These are phyloP conservation scores for Drosophila niveifrons DNA, from an alignment of 2,888 invertebrate species.

Conservation along the genomic window DNA sequence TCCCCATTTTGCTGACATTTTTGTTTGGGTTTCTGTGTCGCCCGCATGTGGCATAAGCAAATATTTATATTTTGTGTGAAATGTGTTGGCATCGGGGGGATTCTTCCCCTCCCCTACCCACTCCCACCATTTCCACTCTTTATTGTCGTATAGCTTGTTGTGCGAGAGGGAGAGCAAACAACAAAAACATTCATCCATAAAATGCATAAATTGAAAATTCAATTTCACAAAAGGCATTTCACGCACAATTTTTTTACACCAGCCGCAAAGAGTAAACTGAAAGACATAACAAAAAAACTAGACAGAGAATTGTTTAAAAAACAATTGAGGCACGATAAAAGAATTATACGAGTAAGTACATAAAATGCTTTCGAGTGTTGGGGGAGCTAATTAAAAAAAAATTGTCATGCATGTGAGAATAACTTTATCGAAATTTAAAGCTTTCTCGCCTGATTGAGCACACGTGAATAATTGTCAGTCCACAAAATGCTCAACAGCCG, in stretches of 20 bases:
- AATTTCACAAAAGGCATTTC: slow-evolving; percentile 51
- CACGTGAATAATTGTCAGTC: slow-evolving; percentile 15
- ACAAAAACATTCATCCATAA: slow-evolving; percentile 38
- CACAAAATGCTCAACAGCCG: slow-evolving; percentile 2
- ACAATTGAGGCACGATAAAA: neutral
- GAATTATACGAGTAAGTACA: neutral
- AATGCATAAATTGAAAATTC: slow-evolving; percentile 67
- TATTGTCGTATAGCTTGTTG: slow-evolving; percentile 32
- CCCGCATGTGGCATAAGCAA: slow-evolving; percentile 72
- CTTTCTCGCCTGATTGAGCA: slow-evolving; percentile 26
- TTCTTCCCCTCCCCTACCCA: slow-evolving; percentile 6
- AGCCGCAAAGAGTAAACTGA: neutral
- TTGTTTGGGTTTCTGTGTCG: slow-evolving; percentile 52
- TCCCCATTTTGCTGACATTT: slow-evolving; percentile 14
- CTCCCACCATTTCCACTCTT: slow-evolving; percentile 14
- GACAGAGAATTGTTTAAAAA: slow-evolving; percentile 28
- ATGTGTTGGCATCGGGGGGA: slow-evolving; percentile 54
- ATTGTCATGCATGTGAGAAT: slow-evolving; percentile 2
- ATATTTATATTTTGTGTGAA: slow-evolving; percentile 73
- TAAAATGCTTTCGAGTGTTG: slow-evolving; percentile 1
- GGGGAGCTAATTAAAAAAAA: slow-evolving; percentile 22
- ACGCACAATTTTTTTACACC: slow-evolving; percentile 14
- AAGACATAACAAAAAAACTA: slow-evolving; percentile 1
- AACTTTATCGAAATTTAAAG: slow-evolving; percentile 37
- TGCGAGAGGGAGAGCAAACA: slow-evolving; percentile 6